Conservation (phyloP, 2,113 vertebrate species). For the Callipepla squamata region DNA sequence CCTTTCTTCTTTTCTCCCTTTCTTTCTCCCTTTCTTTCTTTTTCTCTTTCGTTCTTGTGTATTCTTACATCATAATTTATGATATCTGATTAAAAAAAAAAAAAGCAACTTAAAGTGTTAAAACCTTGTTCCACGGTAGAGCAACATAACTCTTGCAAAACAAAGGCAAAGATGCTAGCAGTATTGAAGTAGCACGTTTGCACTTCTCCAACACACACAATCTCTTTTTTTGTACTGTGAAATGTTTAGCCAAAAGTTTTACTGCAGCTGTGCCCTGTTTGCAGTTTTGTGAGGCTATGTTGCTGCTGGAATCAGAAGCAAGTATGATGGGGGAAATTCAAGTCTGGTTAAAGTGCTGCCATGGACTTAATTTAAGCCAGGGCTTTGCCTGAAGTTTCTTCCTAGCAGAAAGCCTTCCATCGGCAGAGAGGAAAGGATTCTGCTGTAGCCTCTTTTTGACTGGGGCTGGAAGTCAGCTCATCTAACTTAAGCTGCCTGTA, state of each 20-base stretch:
- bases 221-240: background rate
- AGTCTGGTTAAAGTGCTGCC: slow-evolving; percentile 10
- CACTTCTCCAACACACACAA: background rate
- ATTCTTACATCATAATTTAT: background rate
- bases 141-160: background rate
- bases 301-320: background rate
- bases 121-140: background rate
- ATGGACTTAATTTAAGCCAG: slow-evolving; percentile 46
- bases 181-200: background rate
- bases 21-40: too few species aligned
- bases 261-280: accelerated
- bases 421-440: slow-evolving; percentile 29
- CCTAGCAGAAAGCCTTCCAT: background rate
- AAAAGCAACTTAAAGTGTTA: background rate
- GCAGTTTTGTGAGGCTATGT: background rate
- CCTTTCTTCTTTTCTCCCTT: too few species aligned
- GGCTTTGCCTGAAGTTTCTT: slow-evolving; percentile 42
- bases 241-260: slow-evolving; percentile 41
- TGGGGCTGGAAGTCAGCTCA: slow-evolving; percentile 24
- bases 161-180: background rate
- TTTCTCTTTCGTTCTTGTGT: background rate
- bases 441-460: slow-evolving; percentile 21
- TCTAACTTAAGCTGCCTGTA: slow-evolving; percentile 52
- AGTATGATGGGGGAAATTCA: background rate
- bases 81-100: background rate